Evolutionary conservation across 1,140 invertebrate genomes (phyloP).

Genomic region (Paralvinella palmiformis): DNA sequence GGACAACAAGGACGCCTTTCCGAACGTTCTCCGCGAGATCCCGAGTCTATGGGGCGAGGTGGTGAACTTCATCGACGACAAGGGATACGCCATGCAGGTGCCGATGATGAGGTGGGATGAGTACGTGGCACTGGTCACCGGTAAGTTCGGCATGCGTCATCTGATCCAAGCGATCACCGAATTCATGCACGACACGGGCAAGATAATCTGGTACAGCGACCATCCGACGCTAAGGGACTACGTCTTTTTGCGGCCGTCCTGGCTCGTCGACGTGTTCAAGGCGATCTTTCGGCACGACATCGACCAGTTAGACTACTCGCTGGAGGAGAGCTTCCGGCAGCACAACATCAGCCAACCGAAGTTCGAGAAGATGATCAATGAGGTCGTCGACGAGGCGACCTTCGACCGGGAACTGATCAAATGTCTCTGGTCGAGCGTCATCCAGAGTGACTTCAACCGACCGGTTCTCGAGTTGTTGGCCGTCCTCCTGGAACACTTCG

Average conservation of each 20-base stretch:
- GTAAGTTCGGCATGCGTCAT: slow-evolving; percentile 43
- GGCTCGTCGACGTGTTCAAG: slow-evolving; percentile 41
- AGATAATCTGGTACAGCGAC: slow-evolving; percentile 38
- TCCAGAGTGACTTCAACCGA: slow-evolving; percentile 28
- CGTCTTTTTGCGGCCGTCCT: slow-evolving; percentile 40
- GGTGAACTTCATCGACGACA: slow-evolving; percentile 38
- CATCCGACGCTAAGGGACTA: slow-evolving; percentile 26
- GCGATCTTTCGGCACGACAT: slow-evolving; percentile 33
- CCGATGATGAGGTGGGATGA: slow-evolving; percentile 36
- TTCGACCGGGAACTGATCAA: slow-evolving; percentile 38
- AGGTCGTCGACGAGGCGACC: slow-evolving; percentile 32
- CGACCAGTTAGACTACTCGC: slow-evolving; percentile 7
- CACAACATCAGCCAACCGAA: slow-evolving; percentile 1
- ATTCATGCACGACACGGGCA: slow-evolving; percentile 42
- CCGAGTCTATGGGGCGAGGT: slow-evolving; percentile 45
- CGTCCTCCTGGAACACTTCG: slow-evolving; percentile 31
- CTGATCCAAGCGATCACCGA: slow-evolving; percentile 30
- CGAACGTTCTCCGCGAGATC: slow-evolving; percentile 35
- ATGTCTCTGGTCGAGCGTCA: slow-evolving; percentile 26
- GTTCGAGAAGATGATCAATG: slow-evolving; percentile 35
- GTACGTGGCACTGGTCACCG: slow-evolving; percentile 30
- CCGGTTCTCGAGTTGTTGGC: slow-evolving; percentile 27
- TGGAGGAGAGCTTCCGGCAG: slow-evolving; percentile 25
- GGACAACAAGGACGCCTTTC: slow-evolving; percentile 34
- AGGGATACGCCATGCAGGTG: slow-evolving; percentile 34